Evolutionary conservation across 2,113 vertebrate genomes (phyloP), one percentile per base, ranked within the genome.

Genomic region (Anolis carolinensis): DNA sequence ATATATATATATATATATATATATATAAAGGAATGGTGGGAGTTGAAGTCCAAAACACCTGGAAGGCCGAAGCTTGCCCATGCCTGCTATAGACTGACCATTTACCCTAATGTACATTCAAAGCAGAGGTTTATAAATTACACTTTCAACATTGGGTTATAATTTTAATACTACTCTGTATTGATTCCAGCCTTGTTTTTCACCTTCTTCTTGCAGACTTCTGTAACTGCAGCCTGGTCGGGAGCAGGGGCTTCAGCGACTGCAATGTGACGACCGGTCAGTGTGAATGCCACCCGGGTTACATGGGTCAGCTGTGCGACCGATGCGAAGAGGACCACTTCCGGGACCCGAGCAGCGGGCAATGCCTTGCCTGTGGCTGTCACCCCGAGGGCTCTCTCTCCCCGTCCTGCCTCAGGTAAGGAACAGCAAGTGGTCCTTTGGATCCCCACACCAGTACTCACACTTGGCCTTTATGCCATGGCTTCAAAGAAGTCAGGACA

Each of bases 221-320:
- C 2, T 97, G 96, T 91, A 96, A 96, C 90, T 97, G 96, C 95
- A 96, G 96, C n/a, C 48, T 16, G 0, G 32, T 86, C 18, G 96
- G 96, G 68, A 97, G 95, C 18, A 0, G 82, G 32, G 59, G 82
- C 8, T 21, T 0, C 16, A 82, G 72, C 0, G 91, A 0, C n/a
- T 96, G 96, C 86, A 84, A 94, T 11, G 27, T 50, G 34, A 90
- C 85, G 0, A 95, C 95, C 0, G 95, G 96, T 55, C 95, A 94
- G 84, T 97, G 96, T 65, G 87, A 16, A 3, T 97, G 96, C 88
- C 93, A 11, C 0, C 14, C 65, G 0, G 95, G 94, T 13, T 94
- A 96, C 55, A 0, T 4, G 0, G 96, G 96, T 2, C 94, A 86
- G 23, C 83, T 0, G 16, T 97, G 96, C 2, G 93, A 93, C 39